Base-by-base conservation (phyloP, 2,113 vertebrate species). In the Astur gentilis region DNA sequence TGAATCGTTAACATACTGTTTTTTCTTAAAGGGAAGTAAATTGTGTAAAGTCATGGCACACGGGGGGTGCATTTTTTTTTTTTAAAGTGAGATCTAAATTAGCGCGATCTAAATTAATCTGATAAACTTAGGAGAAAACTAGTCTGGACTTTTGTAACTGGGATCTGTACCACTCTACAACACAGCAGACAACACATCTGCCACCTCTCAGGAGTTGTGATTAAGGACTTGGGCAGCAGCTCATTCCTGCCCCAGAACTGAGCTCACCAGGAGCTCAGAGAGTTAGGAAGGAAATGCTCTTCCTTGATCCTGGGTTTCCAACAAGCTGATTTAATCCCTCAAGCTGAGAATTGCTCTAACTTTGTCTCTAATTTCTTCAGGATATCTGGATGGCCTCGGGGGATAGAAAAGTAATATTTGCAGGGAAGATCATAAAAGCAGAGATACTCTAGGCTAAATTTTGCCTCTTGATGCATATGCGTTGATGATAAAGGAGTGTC, bases 391-490 rank as follows among this genome's bases (percentile, higher is more conserved):
- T 82, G 61, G 72, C 65, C 89, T 72, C 5, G 0, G 34, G 77
- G 58, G 40, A 91, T 13, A 91, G 16, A 84, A 82, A 84, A 92
- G 55, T 95, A 91, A 75, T 92, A 89, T 95, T 93, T 95, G 65
- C 40, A 25, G 29, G 21, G 61, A 87, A 79, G 70, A 91, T 85
- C 57, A 80, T 91, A 91, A 89, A 84, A 65, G 42, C 87, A 57
- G 61, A 95, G 34, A 34, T 76, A 69, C 31, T 82, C 40, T 16
- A 47, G 65, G 80, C 23, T 91, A 61, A 57, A 82, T 91, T 91
- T 84, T 95, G 31, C 52, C 34, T 76, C 71, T 82, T 76, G 47
- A 76, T 87, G 69, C 40, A 15, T 62, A 36, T 32, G 45, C 1
- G 0, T 75, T 82, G 73, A 71, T 71, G 83, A 55, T 57, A 88